These are phyloP conservation scores for Teleopsis dalmanni DNA, from an alignment of 1,140 invertebrate genomes.

Conservation along the genomic window DNA sequence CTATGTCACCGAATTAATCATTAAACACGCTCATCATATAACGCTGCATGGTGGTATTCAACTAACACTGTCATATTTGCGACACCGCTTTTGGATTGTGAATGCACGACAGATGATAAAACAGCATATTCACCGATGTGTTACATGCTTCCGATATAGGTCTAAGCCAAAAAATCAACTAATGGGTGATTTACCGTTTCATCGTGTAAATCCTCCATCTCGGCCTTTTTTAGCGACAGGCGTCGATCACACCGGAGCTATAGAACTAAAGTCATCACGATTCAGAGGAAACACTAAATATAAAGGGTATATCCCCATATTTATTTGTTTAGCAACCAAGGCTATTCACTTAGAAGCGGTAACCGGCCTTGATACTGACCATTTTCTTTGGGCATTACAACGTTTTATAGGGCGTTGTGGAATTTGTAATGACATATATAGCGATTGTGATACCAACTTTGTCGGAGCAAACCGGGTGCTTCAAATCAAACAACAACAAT, in stretches of 20 bases:
- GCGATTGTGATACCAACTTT: constrained; percentile 37
- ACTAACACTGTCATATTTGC: neutral
- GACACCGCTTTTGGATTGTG: neutral
- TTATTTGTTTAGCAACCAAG: constrained; percentile 8
- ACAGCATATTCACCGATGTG: neutral
- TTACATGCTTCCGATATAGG: constrained; percentile 1
- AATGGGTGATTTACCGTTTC: constrained; percentile 1
- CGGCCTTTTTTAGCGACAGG: constrained; percentile 4
- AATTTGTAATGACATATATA: constrained; percentile 20
- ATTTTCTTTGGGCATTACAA: constrained; percentile 16
- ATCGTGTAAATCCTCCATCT: constrained; percentile 1
- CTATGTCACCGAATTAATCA: too few species aligned
- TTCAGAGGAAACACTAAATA: neutral
- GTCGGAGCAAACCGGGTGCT: constrained; percentile 13
- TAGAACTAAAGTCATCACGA: neutral
- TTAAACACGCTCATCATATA: too few species aligned
- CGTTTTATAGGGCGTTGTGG: constrained; percentile 35
- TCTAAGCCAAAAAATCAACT: neutral
- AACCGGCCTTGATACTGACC: neutral
- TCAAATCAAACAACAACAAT: neutral
- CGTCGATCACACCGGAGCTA: constrained; percentile 15
- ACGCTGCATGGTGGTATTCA: constrained; percentile 1
- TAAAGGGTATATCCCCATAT: constrained; percentile 3
- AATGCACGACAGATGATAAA: neutral
- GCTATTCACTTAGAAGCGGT: constrained; percentile 4